Percentiles rank a stretch among this genome's conserved stretches.
Evolutionary conservation across 2,113 vertebrate species (phyloP).

Genomic region (Porphyrio hochstetteri): DNA sequence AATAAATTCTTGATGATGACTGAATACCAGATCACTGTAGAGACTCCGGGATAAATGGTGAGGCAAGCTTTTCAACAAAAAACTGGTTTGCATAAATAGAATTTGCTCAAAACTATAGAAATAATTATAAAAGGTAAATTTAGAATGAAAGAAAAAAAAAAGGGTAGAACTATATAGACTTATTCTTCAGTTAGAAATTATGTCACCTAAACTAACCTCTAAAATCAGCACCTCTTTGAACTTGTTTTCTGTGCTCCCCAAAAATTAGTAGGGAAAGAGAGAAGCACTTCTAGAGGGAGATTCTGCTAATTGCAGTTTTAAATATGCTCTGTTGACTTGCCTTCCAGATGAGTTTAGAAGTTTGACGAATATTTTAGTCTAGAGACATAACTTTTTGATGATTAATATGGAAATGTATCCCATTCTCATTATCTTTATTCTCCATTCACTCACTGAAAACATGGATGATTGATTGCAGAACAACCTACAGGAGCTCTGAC

Average conservation of each 20-base stretch:
- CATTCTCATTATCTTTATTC: background rate
- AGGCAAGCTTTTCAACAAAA: background rate
- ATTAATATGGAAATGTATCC: background rate
- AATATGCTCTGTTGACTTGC: background rate
- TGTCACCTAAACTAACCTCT: background rate
- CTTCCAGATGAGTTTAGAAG: background rate
- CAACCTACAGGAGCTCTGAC: background rate
- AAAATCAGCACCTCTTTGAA: background rate
- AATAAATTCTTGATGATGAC: fast-evolving
- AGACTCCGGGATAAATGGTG: background rate
- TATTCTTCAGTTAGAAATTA: background rate
- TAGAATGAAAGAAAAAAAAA: background rate
- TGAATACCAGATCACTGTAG: background rate
- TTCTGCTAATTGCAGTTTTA: background rate
- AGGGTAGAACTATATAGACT: background rate
- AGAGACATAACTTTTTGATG: background rate
- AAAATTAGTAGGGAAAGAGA: background rate
- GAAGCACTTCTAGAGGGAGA: background rate
- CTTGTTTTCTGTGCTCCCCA: background rate
- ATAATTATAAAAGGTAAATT: background rate
- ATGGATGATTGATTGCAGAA: background rate
- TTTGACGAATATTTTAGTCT: background rate
- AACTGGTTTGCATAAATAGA: background rate
- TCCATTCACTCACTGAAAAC: background rate
- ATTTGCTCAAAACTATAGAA: background rate